Conservation (phyloP, 2,113 vertebrate species). For the Ascaphus truei region DNA sequence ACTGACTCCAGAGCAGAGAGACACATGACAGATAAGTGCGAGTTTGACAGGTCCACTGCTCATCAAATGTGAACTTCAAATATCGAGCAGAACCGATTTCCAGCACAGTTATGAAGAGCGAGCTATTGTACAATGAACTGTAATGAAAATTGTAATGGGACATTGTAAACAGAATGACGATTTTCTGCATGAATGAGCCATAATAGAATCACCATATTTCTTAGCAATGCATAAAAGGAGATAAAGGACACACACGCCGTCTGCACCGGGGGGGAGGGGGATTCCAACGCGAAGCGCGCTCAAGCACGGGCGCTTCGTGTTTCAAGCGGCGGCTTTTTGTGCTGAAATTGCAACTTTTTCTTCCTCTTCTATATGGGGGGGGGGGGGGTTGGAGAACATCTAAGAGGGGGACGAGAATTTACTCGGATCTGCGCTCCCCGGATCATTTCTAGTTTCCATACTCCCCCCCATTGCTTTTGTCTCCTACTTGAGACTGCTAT, state of each 20-base stretch:
- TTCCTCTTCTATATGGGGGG: too few relatives aligned
- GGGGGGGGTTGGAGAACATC: too few relatives aligned
- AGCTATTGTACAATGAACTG: too few relatives aligned
- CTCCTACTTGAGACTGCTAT: too few relatives aligned
- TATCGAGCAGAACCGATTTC: not conserved
- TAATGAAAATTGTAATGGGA: not conserved
- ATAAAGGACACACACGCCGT: not conserved
- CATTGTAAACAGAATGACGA: not conserved
- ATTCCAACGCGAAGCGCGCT: too few relatives aligned
- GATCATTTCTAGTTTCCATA: too few relatives aligned
- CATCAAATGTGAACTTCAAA: not conserved
- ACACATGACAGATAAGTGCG: not conserved
- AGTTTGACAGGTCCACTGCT: not conserved
- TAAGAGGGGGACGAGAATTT: too few relatives aligned
- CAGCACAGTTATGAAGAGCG: not conserved
- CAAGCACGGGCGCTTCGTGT: not conserved
- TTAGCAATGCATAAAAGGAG: not conserved
- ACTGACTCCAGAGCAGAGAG: too few relatives aligned
- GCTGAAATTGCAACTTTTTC: too few relatives aligned
- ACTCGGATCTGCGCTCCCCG: too few relatives aligned
- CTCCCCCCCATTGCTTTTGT: too few relatives aligned
- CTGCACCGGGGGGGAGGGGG: not conserved
- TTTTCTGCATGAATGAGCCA: constrained; percentile 4
- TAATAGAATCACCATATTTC: not conserved
- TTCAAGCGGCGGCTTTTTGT: not conserved